phyloP scores from a whole-genome alignment of 2,888 invertebrate species.

The Tenthredo mesomela region DNA sequence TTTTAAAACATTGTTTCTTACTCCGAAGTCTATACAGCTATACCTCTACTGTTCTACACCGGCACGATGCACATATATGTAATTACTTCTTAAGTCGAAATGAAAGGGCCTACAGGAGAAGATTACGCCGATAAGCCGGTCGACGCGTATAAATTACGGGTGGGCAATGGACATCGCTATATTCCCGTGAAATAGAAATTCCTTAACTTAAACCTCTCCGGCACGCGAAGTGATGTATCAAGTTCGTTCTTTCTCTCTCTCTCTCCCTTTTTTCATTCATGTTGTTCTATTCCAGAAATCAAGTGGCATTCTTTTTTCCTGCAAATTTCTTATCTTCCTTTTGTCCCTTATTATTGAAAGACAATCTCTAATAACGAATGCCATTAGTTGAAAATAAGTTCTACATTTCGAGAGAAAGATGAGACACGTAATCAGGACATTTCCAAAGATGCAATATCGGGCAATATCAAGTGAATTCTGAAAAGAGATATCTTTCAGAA shows the following conservation, averaged over 20 bases:
- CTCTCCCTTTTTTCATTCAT: background rate
- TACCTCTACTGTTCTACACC: background rate
- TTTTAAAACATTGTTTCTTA: slow-evolving; percentile 13
- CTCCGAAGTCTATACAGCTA: background rate
- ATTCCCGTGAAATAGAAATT: slow-evolving; percentile 33
- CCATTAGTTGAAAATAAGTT: background rate
- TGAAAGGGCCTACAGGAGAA: background rate
- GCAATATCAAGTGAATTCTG: background rate
- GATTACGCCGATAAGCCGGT: slow-evolving; percentile 10
- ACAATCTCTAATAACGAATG: background rate
- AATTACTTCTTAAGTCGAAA: slow-evolving; percentile 25
- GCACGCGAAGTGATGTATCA: slow-evolving; percentile 23
- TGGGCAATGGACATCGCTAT: slow-evolving; percentile 19
- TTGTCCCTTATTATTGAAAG: background rate
- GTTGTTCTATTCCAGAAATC: background rate
- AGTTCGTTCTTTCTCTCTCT: background rate
- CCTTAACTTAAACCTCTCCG: slow-evolving; percentile 9
- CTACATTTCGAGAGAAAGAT: background rate
- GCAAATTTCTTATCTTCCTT: background rate
- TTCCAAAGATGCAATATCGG: background rate
- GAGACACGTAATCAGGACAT: background rate
- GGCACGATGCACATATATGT: slow-evolving; percentile 5
- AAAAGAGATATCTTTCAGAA: background rate
- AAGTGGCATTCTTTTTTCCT: background rate
- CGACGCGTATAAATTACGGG: slow-evolving; percentile 12